Base-by-base conservation (phyloP, 2,797 vertebrate genomes). In the Pipistrellus pipistrellus region DNA sequence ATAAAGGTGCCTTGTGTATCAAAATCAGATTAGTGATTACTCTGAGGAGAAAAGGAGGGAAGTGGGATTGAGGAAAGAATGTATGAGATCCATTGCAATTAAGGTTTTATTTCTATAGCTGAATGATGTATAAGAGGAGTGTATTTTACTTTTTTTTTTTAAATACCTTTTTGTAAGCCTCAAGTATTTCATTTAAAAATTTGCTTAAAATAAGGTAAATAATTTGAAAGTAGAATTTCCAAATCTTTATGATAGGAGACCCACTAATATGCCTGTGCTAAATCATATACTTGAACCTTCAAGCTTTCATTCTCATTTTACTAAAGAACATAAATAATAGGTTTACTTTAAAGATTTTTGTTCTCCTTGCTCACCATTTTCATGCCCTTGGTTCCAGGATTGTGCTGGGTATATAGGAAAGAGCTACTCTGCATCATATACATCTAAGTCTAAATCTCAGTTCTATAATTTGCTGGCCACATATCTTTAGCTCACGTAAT, bases 201-300 rank as follows among this genome's bases (percentile, higher is more conserved):
- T 41, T 30, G 30, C 8, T 57, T 59, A 89, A 72, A 88, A 25
- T 27, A 77, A 87, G 51, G 25, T 30, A 91, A 91, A 46, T 81
- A 75, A 48, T 85, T 93, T 69, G 20, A 94, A 96, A 93, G 75
- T 35, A 83, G 51, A 87, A 89, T 88, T 62, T 91, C 48, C 35
- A 48, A 83, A 62, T 85, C 66, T 91, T 84, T 69, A 41, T 38
- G n/a, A 11, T n/a, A 55, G 44, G 91, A 85, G 15, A 53, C n/a
- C 17, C 20, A 78, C 27, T 83, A 64, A 86, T 30, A 44, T 2
- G 23, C 44, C 11, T 46, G 18, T 44, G 48, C 41, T 75, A 93
- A 85, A 85, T 83, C 14, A 23, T 8, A 48, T 23, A n/a, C 23
- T 72, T 51, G 27, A 88, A 68, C 66, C 30, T 78, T 90, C 35